Conservation (phyloP, 2,113 vertebrate genomes). For the Grallaria varia region DNA sequence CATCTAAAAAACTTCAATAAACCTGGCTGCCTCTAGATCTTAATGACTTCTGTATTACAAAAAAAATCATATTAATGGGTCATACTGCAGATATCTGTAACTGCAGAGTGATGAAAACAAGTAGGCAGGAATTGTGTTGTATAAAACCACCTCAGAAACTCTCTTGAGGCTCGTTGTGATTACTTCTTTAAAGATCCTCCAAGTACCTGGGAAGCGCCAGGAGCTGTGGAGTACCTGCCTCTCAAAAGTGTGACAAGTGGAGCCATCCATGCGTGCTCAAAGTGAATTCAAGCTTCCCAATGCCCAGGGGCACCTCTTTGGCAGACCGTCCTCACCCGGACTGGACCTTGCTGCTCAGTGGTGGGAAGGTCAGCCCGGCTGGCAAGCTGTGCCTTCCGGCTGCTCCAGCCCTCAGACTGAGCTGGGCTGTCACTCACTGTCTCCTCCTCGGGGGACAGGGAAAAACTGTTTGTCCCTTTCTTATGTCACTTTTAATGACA, state of each 20-base stretch:
- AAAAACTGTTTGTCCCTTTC: neutral
- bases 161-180: neutral
- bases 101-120: neutral
- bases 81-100: neutral
- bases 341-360: neutral
- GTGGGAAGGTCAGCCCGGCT: neutral
- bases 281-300: neutral
- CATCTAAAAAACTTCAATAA: neutral
- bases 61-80: neutral
- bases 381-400: neutral
- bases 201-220: fast-evolving
- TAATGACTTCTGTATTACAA: neutral
- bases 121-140: neutral
- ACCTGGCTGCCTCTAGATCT: neutral
- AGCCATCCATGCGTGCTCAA: neutral
- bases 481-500: neutral
- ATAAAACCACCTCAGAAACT: neutral
- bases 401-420: neutral
- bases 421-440: neutral
- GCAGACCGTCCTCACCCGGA: neutral
- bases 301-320: neutral
- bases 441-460: neutral
- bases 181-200: neutral
- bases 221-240: neutral
- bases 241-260: neutral